A percentile compares a stretch with the other conserved stretches of the same genome.
Evolutionary conservation across 2,888 invertebrate species (phyloP).

Genomic region (Pachydiplax longipennis): DNA sequence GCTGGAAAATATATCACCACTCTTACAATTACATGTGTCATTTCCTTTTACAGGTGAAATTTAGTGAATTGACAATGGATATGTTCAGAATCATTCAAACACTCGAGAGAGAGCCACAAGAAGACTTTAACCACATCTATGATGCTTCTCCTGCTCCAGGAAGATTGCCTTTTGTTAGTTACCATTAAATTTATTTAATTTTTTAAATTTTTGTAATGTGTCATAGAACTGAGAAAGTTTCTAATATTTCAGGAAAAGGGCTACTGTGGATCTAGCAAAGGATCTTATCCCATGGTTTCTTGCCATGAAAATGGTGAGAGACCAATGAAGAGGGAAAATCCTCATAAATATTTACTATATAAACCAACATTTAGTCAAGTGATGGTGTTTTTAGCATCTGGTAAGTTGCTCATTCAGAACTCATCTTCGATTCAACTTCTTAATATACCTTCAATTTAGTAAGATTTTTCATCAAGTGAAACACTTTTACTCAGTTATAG

Average conservation of each 20-base stretch:
- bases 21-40: not conserved
- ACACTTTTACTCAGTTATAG: too few relatives aligned
- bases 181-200: slow-evolving; percentile 55
- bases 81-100: slow-evolving; percentile 98
- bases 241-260: slow-evolving; percentile 55
- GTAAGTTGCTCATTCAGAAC: slow-evolving; percentile 49
- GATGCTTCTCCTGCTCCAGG: slow-evolving; percentile 76
- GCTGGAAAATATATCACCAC: too few relatives aligned
- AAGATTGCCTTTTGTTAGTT: slow-evolving; percentile 69
- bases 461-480: too few relatives aligned
- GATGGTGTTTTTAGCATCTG: slow-evolving; percentile 85
- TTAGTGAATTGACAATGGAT: slow-evolving; percentile 95
- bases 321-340: slow-evolving; percentile 82
- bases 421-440: not conserved
- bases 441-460: too few relatives aligned
- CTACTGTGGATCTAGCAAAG: slow-evolving; percentile 56
- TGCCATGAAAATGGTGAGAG: slow-evolving; percentile 73
- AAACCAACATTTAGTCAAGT: slow-evolving; percentile 94
- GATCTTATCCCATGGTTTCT: slow-evolving; percentile 61
- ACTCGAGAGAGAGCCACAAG: slow-evolving; percentile 89
- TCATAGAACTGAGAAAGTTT: slow-evolving; percentile 15
- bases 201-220: not conserved
- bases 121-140: slow-evolving; percentile 76
- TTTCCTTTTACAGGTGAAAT: slow-evolving; percentile 72
- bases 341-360: slow-evolving; percentile 95